Evolutionary conservation across 2,113 vertebrate species (phyloP).

Genomic region (Dascyllus trimaculatus): DNA sequence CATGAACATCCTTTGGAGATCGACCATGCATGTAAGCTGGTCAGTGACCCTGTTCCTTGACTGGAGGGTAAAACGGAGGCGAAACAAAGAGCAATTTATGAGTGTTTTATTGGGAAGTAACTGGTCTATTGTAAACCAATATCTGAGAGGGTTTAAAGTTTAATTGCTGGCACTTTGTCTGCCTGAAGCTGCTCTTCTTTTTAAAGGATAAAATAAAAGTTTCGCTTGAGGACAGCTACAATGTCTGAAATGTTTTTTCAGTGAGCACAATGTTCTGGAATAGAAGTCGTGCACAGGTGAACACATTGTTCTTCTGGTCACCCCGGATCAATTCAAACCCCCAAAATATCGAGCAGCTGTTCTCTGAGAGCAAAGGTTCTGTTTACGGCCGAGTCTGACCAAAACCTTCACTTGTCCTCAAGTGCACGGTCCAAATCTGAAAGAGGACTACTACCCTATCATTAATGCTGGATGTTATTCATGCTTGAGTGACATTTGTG

Average conservation of each 20-base stretch:
- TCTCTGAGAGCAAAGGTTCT: neutral
- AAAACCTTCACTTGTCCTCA: neutral
- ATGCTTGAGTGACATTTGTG: neutral
- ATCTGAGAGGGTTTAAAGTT: neutral
- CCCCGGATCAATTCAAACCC: neutral
- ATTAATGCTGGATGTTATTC: no score
- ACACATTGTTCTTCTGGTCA: neutral
- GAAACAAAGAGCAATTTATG: slow-evolving; percentile 21
- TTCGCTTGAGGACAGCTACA: neutral
- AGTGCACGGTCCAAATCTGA: neutral
- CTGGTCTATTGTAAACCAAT: neutral
- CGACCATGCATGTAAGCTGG: slow-evolving; percentile 27
- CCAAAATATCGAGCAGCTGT: neutral
- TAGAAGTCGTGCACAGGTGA: neutral
- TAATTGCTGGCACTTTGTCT: slow-evolving; percentile 18
- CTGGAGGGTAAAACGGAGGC: slow-evolving; percentile 7
- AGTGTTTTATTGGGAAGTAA: slow-evolving; percentile 3
- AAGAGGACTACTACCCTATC: no score
- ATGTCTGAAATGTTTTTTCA: neutral
- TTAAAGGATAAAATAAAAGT: neutral
- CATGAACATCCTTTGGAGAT: slow-evolving; percentile 38
- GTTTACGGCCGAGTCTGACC: neutral
- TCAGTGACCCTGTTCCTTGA: slow-evolving; percentile 22
- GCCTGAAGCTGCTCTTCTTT: neutral
- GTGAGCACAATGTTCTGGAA: neutral